Base-by-base conservation (phyloP, 2,797 vertebrate genomes). In the Pachyuromys duprasi region DNA sequence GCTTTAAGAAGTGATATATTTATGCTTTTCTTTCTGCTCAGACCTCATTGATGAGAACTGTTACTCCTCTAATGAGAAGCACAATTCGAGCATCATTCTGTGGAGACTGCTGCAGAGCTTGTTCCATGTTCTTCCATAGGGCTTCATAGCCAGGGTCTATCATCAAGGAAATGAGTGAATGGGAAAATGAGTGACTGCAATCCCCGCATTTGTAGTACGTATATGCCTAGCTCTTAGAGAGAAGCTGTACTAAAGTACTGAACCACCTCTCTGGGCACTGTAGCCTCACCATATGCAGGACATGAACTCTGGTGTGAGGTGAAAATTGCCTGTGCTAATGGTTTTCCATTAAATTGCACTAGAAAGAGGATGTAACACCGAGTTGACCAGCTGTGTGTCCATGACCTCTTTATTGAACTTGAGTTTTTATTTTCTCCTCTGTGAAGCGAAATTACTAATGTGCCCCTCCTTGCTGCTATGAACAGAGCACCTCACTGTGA, bases 1-100 rank as follows among this genome's bases (percentile, higher is more conserved):
- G 63, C 36, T 83, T 91, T 72, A 80, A 80, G 92, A 92, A 49
- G 39, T 63, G 94, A 45, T 36, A 20, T 63, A 63, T 81, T 39
- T 69, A 39, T 87, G 36, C 28, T 18, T 93, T 86, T 72, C 74
- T 76, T 57, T 17, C 31, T 78, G 42, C 69, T 91, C 31, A 42
- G 53, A 62, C 7, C 22, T 87, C 42, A 75, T 79, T 92, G 74
- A 82, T 72, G 70, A 86, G 33, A 26, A 87, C 18, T 70, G 26
- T 55, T 22, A 15, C 20, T 70, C 24, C 75, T 93, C 42, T 18
- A 36, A 22, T 67, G 65, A 96, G 80, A 92, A 86, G 55, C 55
- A 90, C 17, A 78, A 72, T 9, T 94, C 83, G 86, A 86, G n/a
- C 28, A 36, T 83, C 79, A 72, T 39, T 60, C 33, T 42, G 8